A percentile compares a stretch with the other conserved stretches of the same genome.
These are phyloP conservation scores for Periphyllus acericola DNA, from an alignment of 2,888 invertebrate species.

Conservation along the genomic window DNA sequence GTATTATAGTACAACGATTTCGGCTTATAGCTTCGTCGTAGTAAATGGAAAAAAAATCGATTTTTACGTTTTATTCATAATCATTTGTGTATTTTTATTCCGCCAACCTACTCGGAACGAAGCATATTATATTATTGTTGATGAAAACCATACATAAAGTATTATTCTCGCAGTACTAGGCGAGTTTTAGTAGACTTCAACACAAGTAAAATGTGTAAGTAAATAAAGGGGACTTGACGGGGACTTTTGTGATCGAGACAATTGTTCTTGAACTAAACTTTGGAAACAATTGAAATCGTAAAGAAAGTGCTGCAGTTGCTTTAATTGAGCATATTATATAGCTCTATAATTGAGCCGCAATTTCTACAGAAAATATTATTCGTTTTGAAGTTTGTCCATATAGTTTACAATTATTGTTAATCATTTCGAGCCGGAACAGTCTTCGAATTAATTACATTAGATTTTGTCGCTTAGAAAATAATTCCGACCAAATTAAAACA, in stretches of 20 bases:
- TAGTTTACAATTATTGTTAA: not conserved
- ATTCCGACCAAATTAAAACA: not conserved
- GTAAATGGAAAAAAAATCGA: no score
- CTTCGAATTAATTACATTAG: not conserved
- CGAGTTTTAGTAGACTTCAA: not conserved
- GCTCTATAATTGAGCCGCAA: slow-evolving; percentile 12
- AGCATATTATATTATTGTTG: not conserved
- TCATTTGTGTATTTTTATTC: no score
- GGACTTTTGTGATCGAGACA: slow-evolving; percentile 9
- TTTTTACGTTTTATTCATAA: no score
- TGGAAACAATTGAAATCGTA: slow-evolving; percentile 2
- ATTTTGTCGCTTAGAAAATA: not conserved
- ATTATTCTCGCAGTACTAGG: not conserved
- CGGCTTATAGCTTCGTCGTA: no score
- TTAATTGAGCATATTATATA: slow-evolving; percentile 29
- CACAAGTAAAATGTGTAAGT: not conserved
- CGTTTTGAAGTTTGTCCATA: not conserved
- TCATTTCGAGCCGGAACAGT: not conserved
- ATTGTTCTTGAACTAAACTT: slow-evolving; percentile 30
- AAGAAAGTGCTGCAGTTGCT: slow-evolving; percentile 23
- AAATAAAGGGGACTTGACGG: not conserved
- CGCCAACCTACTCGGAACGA: not conserved
- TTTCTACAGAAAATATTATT: not conserved
- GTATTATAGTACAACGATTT: no score
- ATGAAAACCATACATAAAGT: not conserved